Evolutionary conservation across 1,140 invertebrate species (phyloP).

Genomic region (Geopemphigus sp.): DNA sequence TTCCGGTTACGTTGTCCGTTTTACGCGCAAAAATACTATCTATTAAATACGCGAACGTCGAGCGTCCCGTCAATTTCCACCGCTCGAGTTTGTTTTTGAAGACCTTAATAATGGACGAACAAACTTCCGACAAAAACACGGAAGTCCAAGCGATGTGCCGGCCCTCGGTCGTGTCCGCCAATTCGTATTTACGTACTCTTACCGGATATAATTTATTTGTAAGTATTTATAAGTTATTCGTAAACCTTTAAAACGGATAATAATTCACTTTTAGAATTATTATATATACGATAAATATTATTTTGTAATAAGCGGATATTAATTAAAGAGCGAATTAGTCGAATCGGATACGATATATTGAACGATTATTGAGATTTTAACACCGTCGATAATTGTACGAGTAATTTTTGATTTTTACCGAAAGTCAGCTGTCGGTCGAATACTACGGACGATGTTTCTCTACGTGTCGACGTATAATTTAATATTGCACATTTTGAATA

Average conservation of each 20-base stretch:
- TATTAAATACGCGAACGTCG: neutral
- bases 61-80: neutral
- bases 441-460: too few relatives aligned
- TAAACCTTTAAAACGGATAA: too few relatives aligned
- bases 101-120: neutral
- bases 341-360: too few relatives aligned
- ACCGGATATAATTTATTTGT: neutral
- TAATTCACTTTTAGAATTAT: too few relatives aligned
- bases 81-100: neutral
- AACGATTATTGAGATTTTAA: too few relatives aligned
- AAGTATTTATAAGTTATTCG: neutral
- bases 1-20: neutral
- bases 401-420: too few relatives aligned
- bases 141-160: neutral
- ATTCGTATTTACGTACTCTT: neutral
- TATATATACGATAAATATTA: neutral
- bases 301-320: too few relatives aligned
- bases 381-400: too few relatives aligned
- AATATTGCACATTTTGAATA: too few relatives aligned
- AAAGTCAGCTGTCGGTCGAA: too few relatives aligned
- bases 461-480: too few relatives aligned
- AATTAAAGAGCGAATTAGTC: too few relatives aligned
- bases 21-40: neutral
- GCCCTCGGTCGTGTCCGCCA: neutral
- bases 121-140: neutral